Conservation (phyloP, 2,888 invertebrate species). For the Noctua fimbriata region DNA sequence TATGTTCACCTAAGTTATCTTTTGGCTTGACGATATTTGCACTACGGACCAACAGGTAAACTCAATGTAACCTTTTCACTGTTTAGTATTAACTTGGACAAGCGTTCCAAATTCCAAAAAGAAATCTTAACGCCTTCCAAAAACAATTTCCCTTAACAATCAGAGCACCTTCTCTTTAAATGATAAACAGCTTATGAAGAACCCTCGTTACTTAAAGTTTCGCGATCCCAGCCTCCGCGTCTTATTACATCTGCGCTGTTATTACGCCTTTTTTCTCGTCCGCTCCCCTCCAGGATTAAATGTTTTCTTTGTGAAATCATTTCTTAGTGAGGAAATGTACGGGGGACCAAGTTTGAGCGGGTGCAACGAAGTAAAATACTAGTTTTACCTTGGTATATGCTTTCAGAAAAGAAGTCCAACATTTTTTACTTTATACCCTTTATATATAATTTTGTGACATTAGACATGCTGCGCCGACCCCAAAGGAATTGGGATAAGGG, state of each 20-base stretch:
- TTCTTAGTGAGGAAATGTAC: slow-evolving; percentile 44
- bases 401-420: background rate
- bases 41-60: background rate
- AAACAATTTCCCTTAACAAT: slow-evolving; percentile 19
- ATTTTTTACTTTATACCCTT: background rate
- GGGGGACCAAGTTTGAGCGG: background rate
- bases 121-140: background rate
- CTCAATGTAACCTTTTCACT: background rate
- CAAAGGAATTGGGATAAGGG: too few species aligned
- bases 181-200: slow-evolving; percentile 54
- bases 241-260: slow-evolving; percentile 53
- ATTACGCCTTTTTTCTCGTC: slow-evolving; percentile 51
- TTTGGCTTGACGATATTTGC: too few species aligned
- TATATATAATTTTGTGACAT: too few species aligned
- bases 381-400: slow-evolving; percentile 1
- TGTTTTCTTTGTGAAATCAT: slow-evolving; percentile 58
- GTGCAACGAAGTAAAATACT: background rate
- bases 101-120: too few species aligned
- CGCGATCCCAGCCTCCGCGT: slow-evolving; percentile 24
- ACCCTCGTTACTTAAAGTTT: slow-evolving; percentile 55
- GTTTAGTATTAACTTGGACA: background rate
- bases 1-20: background rate
- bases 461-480: too few species aligned
- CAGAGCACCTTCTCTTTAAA: slow-evolving; percentile 46
- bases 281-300: slow-evolving; percentile 48